Evolutionary conservation across 35 echinoderm and acorn worm genomes (phyloP), one percentile per base, ranked within the genome.

Genomic region (Stichopus chloronotus): DNA sequence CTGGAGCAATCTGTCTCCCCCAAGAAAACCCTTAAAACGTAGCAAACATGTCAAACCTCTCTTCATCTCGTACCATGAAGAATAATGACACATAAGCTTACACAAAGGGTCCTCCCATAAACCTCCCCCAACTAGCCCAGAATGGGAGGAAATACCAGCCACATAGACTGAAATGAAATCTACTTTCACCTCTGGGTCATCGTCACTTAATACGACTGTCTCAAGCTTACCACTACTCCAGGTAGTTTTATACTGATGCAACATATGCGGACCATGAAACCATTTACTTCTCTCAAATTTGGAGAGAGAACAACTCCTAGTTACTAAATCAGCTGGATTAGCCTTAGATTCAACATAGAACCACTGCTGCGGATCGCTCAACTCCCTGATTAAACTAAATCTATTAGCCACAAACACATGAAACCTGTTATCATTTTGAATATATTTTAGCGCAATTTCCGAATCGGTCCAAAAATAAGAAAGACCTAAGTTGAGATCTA

Each of bases 391-490:
- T 74, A 56, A 2, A 81, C 17, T 78, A 6, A 93, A 14, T 5
- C 79, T 92, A 53, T 95, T 95, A 16, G 56, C 94, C 8, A 95
- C 94, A 85, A 87, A 95, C 6, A 90, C 90, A 54, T 92, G 25
- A 54, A 95, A 92, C 59, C 94, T 92, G 16, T 60, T 90, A 17
- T 95, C 90, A 55, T 95, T 94, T 4, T 22, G 54, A 43, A 94
- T 88, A 20, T 95, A 95, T 55, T 95, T 91, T 20, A 95, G 25
- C 1, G 92, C 90, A 78, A 95, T 95, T 8, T 91, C 79, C 16
- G 78, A 92, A 59, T 95, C 94, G 4, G 94, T 95, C 94, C 94
- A 92, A n/a, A 87, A 95, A 55, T 78, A 78, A 9, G 91, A 93
- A 9, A 52, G 56, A n/a, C 3, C 53, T 20, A 94, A 25, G 4